Evolutionary conservation across 1,140 invertebrate species (phyloP).

Genomic region (Phymastichus coffea): DNA sequence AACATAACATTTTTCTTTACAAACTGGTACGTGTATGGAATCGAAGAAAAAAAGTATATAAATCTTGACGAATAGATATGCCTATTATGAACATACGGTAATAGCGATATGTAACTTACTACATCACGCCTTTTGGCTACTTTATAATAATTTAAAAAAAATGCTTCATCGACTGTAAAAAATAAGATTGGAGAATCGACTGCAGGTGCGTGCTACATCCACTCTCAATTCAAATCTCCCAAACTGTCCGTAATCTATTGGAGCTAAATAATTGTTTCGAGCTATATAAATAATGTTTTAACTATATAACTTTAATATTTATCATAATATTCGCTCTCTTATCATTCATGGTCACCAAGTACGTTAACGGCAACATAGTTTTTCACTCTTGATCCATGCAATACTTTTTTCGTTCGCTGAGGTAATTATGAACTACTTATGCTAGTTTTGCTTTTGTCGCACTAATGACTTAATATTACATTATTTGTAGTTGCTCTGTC

Average conservation of each 20-base stretch:
- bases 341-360: slow-evolving; percentile 10
- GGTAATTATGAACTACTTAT: slow-evolving; percentile 18
- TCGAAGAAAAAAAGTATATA: slow-evolving; percentile 12
- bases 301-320: slow-evolving; percentile 28
- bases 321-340: slow-evolving; percentile 18
- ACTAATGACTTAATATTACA: slow-evolving; percentile 40
- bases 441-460: slow-evolving; percentile 43
- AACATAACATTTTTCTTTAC: slow-evolving; percentile 15
- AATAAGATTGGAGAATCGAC: slow-evolving; percentile 27
- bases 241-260: slow-evolving; percentile 18
- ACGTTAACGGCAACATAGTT: slow-evolving; percentile 3
- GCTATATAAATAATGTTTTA: slow-evolving; percentile 29
- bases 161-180: slow-evolving; percentile 23
- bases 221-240: slow-evolving; percentile 15
- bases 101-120: slow-evolving; percentile 29
- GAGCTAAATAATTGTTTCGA: slow-evolving; percentile 29
- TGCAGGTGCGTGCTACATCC: slow-evolving; percentile 16
- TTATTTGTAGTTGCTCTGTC: slow-evolving; percentile 42
- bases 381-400: slow-evolving; percentile 21
- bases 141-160: slow-evolving; percentile 30
- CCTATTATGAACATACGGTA: slow-evolving; percentile 23
- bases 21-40: slow-evolving; percentile 6
- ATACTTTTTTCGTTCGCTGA: slow-evolving; percentile 22
- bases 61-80: slow-evolving; percentile 12
- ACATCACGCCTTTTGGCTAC: slow-evolving; percentile 14